Conservation (phyloP, 2,888 invertebrate genomes). For the Suillia variegata region DNA sequence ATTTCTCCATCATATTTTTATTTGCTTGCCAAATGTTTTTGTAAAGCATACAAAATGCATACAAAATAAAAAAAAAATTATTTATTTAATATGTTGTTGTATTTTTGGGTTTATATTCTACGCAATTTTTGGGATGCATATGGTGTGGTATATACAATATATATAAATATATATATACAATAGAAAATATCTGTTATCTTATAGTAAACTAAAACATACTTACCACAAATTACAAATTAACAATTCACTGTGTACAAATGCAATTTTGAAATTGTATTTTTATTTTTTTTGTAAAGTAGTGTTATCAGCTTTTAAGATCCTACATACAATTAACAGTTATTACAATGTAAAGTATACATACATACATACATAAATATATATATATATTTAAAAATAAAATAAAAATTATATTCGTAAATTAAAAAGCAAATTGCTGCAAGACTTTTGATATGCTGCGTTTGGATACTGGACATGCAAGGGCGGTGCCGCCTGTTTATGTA, state of each 20-base stretch:
- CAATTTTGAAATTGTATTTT: too few species aligned
- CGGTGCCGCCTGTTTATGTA: too few species aligned
- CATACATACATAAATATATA: constrained; percentile 13
- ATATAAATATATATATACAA: background rate
- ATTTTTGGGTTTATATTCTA: background rate
- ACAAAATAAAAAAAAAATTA: constrained; percentile 5
- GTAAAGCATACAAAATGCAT: constrained; percentile 4
- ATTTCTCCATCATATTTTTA: too few species aligned
- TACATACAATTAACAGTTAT: background rate
- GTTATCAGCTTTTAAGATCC: background rate
- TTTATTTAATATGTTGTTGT: background rate
- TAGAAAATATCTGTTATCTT: background rate
- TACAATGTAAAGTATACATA: constrained; percentile 8
- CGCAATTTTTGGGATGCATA: constrained; percentile 33
- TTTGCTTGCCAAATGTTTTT: background rate
- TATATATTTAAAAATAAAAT: constrained; percentile 33
- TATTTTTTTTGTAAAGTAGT: background rate
- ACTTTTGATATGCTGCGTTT: background rate
- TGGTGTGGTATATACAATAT: constrained; percentile 44
- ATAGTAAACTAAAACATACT: background rate
- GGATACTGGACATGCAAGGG: too few species aligned
- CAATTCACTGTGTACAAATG: too few species aligned
- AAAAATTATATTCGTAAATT: background rate
- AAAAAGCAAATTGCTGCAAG: background rate
- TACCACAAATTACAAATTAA: background rate